Evolutionary conservation across 64 coral and sea anemone genomes (phyloP).

Genomic region (Pachyseris speciosa): DNA sequence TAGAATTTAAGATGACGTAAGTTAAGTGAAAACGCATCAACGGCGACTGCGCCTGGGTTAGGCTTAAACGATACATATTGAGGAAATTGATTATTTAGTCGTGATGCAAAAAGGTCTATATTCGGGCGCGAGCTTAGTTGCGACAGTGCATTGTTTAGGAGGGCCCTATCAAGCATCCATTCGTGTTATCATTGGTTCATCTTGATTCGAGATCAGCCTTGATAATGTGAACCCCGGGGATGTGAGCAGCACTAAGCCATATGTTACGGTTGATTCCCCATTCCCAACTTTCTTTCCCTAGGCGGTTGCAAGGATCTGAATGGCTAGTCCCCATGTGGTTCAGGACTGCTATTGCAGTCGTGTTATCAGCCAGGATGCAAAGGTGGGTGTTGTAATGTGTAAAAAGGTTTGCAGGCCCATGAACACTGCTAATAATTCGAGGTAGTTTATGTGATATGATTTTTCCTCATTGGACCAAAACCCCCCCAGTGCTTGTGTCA

Average conservation of each 20-base stretch:
- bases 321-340: slow-evolving; percentile 77
- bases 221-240: slow-evolving; percentile 43
- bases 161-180: slow-evolving; percentile 39
- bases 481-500: slow-evolving; percentile 34
- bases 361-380: slow-evolving; percentile 53
- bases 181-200: neutral
- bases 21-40: slow-evolving; percentile 27
- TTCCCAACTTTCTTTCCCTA: slow-evolving; percentile 46
- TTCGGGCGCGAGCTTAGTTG: neutral
- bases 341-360: slow-evolving; percentile 35
- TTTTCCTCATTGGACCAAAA: slow-evolving; percentile 52
- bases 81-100: slow-evolving; percentile 21
- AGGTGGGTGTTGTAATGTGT: slow-evolving; percentile 7
- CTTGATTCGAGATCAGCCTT: slow-evolving; percentile 56
- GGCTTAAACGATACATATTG: slow-evolving; percentile 41
- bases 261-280: slow-evolving; percentile 47
- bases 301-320: slow-evolving; percentile 5
- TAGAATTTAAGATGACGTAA: too few species aligned
- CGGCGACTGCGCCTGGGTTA: slow-evolving; percentile 21
- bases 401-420: slow-evolving; percentile 51
- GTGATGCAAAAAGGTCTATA: slow-evolving; percentile 46
- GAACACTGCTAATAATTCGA: slow-evolving; percentile 56
- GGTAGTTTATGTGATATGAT: slow-evolving; percentile 65
- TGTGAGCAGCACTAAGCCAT: slow-evolving; percentile 54
- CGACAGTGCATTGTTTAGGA: neutral